phyloP scores from a whole-genome alignment of 2,888 invertebrate species.

The Pristionchus fissidentatus region DNA sequence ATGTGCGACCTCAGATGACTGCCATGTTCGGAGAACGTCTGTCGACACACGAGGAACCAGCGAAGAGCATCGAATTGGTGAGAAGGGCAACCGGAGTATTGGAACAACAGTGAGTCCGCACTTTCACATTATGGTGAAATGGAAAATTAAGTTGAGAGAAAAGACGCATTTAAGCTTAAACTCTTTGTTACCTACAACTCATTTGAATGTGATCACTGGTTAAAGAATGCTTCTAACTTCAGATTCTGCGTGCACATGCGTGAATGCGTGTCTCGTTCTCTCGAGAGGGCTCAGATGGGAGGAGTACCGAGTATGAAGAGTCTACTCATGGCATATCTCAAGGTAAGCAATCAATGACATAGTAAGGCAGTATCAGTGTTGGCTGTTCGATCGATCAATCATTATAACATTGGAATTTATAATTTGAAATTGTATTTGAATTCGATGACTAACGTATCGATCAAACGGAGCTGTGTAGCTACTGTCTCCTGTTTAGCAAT shows the following conservation, averaged over 20 bases:
- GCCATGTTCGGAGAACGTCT: constrained; percentile 32
- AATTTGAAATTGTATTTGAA: too few relatives aligned
- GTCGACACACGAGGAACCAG: constrained; percentile 20
- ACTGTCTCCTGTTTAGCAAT: too few relatives aligned
- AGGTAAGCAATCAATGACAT: constrained; percentile 55
- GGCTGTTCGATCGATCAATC: too few relatives aligned
- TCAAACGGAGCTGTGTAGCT: too few relatives aligned
- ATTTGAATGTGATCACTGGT: not conserved
- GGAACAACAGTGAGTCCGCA: constrained; percentile 34
- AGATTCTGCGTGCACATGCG: constrained; percentile 67
- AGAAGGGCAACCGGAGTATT: constrained; percentile 40
- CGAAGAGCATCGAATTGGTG: constrained; percentile 45
- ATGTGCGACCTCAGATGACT: constrained; percentile 19
- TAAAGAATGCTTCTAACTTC: not conserved
- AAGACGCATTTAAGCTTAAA: not conserved
- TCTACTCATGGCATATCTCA: constrained; percentile 71
- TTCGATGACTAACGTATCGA: too few relatives aligned
- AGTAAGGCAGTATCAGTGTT: too few relatives aligned
- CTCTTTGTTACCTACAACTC: not conserved
- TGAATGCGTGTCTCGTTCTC: constrained; percentile 64
- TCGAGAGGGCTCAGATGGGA: constrained; percentile 68
- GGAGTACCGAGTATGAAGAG: constrained; percentile 70
- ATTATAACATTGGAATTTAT: too few relatives aligned
- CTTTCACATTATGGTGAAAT: not conserved
- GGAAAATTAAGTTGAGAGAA: not conserved